Conservation (phyloP, 2,888 invertebrate species). For the Macroteleia sp. region DNA sequence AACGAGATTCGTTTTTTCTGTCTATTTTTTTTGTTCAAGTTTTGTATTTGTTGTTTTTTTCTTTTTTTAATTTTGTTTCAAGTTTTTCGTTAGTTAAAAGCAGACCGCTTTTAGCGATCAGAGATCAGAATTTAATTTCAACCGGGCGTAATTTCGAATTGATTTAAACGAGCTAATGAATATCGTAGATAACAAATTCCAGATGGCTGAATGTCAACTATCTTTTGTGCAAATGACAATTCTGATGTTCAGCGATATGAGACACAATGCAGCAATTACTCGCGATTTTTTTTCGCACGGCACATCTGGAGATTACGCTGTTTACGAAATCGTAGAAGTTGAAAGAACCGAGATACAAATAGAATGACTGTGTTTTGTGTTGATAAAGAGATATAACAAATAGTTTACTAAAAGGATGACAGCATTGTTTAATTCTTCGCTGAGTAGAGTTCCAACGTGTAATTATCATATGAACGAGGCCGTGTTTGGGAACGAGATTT, state of each 20-base stretch:
- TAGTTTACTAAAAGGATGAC: slow-evolving; percentile 10
- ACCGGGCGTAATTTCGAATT: no score
- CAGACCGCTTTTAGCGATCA: no score
- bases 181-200: slow-evolving; percentile 21
- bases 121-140: no score
- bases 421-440: slow-evolving; percentile 9
- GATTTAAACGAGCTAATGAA: slow-evolving; percentile 18
- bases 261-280: slow-evolving; percentile 12
- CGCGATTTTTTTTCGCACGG: neutral
- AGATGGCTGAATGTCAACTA: slow-evolving; percentile 7
- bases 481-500: slow-evolving; percentile 3
- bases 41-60: no score
- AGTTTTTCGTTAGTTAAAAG: no score
- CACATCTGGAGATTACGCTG: slow-evolving; percentile 1
- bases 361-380: neutral
- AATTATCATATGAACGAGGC: slow-evolving; percentile 15
- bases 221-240: slow-evolving; percentile 21
- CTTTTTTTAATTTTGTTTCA: no score
- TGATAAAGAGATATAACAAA: slow-evolving; percentile 12
- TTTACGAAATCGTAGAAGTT: slow-evolving; percentile 12
- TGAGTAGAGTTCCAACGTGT: neutral
- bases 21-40: no score
- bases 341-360: neutral
- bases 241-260: slow-evolving; percentile 6
- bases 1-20: neutral